A percentile compares a stretch with the other conserved stretches of the same genome.
Conservation (phyloP, 2,888 invertebrate species). For the Tenodera sinensis region DNA sequence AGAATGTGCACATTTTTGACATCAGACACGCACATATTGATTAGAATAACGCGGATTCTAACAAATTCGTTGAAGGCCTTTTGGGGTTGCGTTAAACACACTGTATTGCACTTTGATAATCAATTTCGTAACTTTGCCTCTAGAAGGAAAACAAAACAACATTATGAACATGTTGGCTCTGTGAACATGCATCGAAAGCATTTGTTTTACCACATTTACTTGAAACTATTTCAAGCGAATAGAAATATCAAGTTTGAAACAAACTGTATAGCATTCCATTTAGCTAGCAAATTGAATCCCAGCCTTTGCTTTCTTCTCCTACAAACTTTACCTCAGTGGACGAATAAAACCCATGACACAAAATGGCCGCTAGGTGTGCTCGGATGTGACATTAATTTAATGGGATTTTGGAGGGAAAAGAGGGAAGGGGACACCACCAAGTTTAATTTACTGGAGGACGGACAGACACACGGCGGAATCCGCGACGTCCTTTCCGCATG, state of each 20-base stretch:
- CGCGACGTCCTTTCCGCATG: neutral
- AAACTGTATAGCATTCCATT: neutral
- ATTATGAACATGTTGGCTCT: neutral
- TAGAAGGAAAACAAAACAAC: no score
- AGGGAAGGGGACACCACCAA: neutral
- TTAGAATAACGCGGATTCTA: no score
- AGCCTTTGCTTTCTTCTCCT: neutral
- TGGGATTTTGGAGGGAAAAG: neutral
- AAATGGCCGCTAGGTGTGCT: constrained; percentile 15
- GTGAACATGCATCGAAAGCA: neutral
- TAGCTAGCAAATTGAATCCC: constrained; percentile 1
- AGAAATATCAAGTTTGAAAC: neutral
- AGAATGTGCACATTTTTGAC: no score
- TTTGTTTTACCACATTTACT: neutral
- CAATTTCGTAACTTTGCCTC: no score
- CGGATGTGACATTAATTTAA: constrained; percentile 16
- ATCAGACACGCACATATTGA: no score
- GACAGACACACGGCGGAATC: neutral
- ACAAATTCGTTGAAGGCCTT: no score
- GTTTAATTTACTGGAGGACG: neutral
- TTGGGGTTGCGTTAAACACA: no score
- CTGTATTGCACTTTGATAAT: no score
- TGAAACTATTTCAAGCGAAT: neutral
- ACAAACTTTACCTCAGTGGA: neutral
- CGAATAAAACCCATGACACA: constrained; percentile 2